Conservation (phyloP, 2,113 vertebrate species). For the Tympanuchus pallidicinctus region DNA sequence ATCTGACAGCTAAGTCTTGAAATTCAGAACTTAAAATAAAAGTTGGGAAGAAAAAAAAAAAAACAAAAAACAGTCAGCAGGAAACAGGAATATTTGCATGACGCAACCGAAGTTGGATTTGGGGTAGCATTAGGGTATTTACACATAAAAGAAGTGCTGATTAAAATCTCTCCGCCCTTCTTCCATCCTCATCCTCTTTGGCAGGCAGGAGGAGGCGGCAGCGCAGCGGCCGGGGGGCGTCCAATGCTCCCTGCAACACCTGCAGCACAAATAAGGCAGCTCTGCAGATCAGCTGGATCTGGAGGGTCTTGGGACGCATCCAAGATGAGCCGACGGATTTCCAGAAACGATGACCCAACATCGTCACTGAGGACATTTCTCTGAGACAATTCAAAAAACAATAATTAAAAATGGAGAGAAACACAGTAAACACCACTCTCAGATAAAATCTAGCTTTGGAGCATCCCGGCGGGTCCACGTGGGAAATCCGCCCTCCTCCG, state of each 20-base stretch:
- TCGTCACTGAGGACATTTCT: slow-evolving; percentile 6
- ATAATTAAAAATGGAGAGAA: background rate
- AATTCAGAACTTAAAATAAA: slow-evolving; percentile 14
- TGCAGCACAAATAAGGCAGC: slow-evolving; percentile 64
- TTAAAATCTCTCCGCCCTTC: slow-evolving; percentile 12
- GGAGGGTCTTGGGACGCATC: slow-evolving; percentile 43
- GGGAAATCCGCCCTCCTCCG: background rate
- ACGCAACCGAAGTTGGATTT: slow-evolving; percentile 9
- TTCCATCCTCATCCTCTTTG: slow-evolving; percentile 2
- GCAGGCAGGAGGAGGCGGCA: background rate
- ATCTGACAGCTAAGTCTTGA: slow-evolving; percentile 33
- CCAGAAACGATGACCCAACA: slow-evolving; percentile 30
- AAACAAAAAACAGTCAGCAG: slow-evolving; percentile 30
- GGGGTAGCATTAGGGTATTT: slow-evolving; percentile 65
- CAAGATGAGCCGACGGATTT: slow-evolving; percentile 18
- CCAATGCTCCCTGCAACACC: slow-evolving; percentile 1
- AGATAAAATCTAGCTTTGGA: background rate
- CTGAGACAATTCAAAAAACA: background rate
- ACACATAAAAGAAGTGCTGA: slow-evolving; percentile 64
- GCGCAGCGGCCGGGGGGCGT: background rate
- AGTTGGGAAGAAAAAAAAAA: background rate
- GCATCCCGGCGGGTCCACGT: background rate
- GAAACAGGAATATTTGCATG: slow-evolving; percentile 12
- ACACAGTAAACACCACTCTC: slow-evolving; percentile 56
- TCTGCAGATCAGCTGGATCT: slow-evolving; percentile 74